phyloP scores from a whole-genome alignment of 2,888 invertebrate species.

The Punctoribates punctum region DNA sequence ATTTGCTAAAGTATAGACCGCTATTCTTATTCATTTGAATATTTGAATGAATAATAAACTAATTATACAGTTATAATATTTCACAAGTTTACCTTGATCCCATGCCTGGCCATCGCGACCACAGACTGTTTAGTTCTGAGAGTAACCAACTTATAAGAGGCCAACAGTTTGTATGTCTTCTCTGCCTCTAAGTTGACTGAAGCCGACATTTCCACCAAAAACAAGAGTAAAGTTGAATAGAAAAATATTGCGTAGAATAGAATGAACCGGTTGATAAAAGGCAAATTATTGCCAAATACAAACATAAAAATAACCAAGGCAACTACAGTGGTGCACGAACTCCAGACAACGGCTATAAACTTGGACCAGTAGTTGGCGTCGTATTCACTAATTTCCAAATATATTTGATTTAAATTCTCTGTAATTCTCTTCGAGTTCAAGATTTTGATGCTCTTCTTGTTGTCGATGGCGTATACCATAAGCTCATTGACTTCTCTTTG shows the following conservation, averaged over 20 bases:
- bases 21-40: too few species aligned
- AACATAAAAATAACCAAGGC: neutral
- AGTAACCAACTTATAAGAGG: neutral
- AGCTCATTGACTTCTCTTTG: conserved; percentile 11
- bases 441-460: neutral
- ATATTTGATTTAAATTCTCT: neutral
- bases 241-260: neutral
- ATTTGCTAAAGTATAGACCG: too few species aligned
- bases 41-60: too few species aligned
- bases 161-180: neutral
- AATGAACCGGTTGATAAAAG: neutral
- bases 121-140: neutral
- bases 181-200: neutral
- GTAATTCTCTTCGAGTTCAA: neutral
- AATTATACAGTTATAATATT: too few species aligned
- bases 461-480: neutral
- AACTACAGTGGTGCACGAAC: neutral
- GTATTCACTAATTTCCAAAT: neutral
- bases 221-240: neutral
- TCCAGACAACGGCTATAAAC: neutral
- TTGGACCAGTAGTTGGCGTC: neutral
- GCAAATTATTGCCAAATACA: neutral
- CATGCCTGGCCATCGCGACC: neutral
- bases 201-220: neutral
- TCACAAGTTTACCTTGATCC: neutral